Percentiles rank a stretch among this genome's conserved stretches.
Conservation (phyloP, 2,888 invertebrate species). For the Lepeophtheirus nordmannii region DNA sequence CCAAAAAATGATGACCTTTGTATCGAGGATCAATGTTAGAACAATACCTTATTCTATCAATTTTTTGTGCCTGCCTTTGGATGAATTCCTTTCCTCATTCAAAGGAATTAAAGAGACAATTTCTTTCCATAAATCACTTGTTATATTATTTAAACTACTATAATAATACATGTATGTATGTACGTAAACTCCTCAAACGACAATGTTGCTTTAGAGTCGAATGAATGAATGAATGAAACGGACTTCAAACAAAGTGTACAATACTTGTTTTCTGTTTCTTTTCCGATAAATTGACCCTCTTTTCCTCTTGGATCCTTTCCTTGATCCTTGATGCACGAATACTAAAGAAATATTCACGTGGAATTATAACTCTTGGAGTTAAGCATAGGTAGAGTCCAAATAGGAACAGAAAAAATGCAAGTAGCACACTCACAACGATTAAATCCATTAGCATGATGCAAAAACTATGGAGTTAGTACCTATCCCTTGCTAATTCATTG, state of each 20-base stretch:
- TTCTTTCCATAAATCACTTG: not conserved
- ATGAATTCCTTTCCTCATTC: no score
- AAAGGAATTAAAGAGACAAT: not conserved
- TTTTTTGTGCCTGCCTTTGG: no score
- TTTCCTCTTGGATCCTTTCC: not conserved
- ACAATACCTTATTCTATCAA: not conserved
- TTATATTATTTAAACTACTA: not conserved
- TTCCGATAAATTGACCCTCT: not conserved
- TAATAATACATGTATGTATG: not conserved
- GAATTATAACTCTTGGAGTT: not conserved
- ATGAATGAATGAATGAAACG: no score
- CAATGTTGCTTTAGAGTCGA: no score
- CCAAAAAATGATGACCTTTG: constrained; percentile 16
- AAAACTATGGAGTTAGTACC: no score
- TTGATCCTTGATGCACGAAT: not conserved
- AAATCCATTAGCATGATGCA: not conserved
- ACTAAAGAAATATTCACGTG: not conserved
- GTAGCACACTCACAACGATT: not conserved
- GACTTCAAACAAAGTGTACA: no score
- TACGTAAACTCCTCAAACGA: not conserved
- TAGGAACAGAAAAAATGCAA: not conserved
- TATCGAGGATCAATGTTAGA: constrained; percentile 21
- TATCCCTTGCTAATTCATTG: no score
- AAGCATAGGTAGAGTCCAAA: not conserved
- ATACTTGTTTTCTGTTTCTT: no score